phyloP scores from a whole-genome alignment of 2,797 vertebrate species.

The Enteromius afrohamiltoni region DNA sequence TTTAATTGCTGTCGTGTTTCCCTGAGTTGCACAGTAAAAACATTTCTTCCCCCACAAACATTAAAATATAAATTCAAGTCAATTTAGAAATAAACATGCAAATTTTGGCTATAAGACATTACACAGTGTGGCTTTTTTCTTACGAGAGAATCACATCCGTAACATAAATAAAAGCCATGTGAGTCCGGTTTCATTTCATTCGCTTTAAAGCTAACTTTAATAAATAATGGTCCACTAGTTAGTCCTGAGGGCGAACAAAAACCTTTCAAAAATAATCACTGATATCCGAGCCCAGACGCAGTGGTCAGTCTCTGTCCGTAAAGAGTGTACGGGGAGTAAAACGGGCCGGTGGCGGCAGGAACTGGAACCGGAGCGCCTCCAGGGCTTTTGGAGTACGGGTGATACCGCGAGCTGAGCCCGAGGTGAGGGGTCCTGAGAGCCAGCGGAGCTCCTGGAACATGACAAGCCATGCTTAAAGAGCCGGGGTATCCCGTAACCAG shows the following conservation, averaged over 20 bases:
- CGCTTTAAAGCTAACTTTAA: constrained; percentile 99
- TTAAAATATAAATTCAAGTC: constrained; percentile 24
- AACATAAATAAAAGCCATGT: constrained; percentile 90
- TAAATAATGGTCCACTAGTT: constrained; percentile 94
- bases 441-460: constrained; percentile 92
- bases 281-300: constrained; percentile 93
- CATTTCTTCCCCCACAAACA: not conserved
- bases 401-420: constrained; percentile 93
- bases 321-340: constrained; percentile 94
- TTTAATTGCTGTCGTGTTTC: constrained; percentile 29
- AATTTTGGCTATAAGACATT: not conserved
- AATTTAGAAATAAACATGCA: constrained; percentile 23
- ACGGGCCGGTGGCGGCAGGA: constrained; percentile 91
- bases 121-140: constrained; percentile 11
- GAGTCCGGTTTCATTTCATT: constrained; percentile 85
- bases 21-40: constrained; percentile 36
- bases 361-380: constrained; percentile 84
- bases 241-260: constrained; percentile 91
- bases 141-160: not conserved
- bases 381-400: constrained; percentile 96
- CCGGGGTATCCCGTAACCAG: constrained; percentile 90
- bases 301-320: constrained; percentile 98
- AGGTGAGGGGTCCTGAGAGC: constrained; percentile 90
- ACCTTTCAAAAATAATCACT: constrained; percentile 80
- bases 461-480: constrained; percentile 93